phyloP scores from a whole-genome alignment of 2,113 vertebrate genomes.

The Tetrax tetrax region DNA sequence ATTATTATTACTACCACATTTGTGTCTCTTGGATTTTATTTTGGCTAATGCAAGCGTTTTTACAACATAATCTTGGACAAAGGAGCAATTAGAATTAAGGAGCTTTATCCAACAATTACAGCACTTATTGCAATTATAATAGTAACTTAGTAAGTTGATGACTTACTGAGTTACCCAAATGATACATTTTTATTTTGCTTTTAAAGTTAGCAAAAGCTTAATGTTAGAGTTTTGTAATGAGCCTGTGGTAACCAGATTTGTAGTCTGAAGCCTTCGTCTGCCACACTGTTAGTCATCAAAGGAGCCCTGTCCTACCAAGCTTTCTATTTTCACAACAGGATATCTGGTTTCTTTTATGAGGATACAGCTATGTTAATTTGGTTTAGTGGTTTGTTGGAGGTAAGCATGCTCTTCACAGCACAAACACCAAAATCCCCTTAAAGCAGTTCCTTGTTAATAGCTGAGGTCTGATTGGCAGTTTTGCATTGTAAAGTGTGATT shows the following conservation, averaged over 20 bases:
- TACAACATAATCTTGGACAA: constrained; percentile 76
- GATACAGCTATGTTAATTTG: constrained; percentile 89
- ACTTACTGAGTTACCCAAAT: constrained; percentile 76
- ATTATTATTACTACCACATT: constrained; percentile 87
- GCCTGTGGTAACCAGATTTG: constrained; percentile 76
- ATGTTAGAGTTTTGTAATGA: constrained; percentile 73
- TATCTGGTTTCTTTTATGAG: constrained; percentile 91
- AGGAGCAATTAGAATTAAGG: constrained; percentile 82
- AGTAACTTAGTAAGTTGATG: constrained; percentile 65
- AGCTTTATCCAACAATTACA: constrained; percentile 78
- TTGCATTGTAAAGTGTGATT: constrained; percentile 86
- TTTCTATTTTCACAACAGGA: constrained; percentile 86
- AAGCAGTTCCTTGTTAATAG: constrained; percentile 84
- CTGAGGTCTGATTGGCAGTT: constrained; percentile 84
- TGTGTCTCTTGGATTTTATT: constrained; percentile 82
- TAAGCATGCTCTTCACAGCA: constrained; percentile 84
- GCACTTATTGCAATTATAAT: constrained; percentile 76
- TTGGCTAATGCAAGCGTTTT: constrained; percentile 79
- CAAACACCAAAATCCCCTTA: constrained; percentile 85
- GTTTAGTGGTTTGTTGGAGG: constrained; percentile 87
- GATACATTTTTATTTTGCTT: constrained; percentile 78
- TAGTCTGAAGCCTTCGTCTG: constrained; percentile 77
- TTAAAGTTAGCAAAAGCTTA: constrained; percentile 76
- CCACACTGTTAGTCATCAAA: constrained; percentile 81
- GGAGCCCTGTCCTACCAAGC: constrained; percentile 80